Percentiles rank a stretch among this genome's conserved stretches.
These are phyloP conservation scores for Teleogryllus oceanicus DNA, from an alignment of 2,888 invertebrate species.

Conservation along the genomic window DNA sequence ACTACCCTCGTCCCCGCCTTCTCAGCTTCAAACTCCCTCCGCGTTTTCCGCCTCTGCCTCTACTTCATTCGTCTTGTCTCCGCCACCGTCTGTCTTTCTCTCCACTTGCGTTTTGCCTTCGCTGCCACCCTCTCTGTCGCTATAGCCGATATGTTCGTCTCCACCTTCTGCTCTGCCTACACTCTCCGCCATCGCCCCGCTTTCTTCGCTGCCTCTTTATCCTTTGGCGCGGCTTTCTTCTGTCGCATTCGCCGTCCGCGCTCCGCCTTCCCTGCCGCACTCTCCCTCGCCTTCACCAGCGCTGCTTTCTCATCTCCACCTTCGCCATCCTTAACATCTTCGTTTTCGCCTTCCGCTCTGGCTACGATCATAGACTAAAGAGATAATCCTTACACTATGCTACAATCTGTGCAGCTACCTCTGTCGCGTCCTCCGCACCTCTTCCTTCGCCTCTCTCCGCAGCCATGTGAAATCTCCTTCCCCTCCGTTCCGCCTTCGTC, in stretches of 20 bases:
- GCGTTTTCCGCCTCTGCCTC: not conserved
- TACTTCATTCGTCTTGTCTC: not conserved
- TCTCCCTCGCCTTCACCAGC: too few species aligned
- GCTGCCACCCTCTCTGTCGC: not conserved
- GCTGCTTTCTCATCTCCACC: too few species aligned
- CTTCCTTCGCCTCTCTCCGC: too few species aligned
- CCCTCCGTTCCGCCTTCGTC: too few species aligned
- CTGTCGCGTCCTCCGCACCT: too few species aligned
- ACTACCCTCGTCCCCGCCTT: not conserved
- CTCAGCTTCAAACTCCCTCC: constrained; percentile 11
- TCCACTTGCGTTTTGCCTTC: constrained; percentile 19
- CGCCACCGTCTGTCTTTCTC: not conserved
- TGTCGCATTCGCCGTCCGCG: constrained; percentile 39
- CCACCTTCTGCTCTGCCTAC: not conserved
- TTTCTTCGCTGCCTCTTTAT: constrained; percentile 22
- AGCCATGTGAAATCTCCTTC: too few species aligned
- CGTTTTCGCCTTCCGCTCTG: too few species aligned
- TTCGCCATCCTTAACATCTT: too few species aligned
- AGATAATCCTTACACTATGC: too few species aligned
- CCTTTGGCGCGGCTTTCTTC: constrained; percentile 35
- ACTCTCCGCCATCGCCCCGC: not conserved
- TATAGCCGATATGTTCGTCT: not conserved
- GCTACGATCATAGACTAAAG: too few species aligned
- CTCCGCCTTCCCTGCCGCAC: too few species aligned
- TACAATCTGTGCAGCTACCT: too few species aligned